Percentiles rank a stretch among this genome's conserved stretches.
Conservation (phyloP, 2,113 vertebrate genomes). For the Anseranas semipalmata region DNA sequence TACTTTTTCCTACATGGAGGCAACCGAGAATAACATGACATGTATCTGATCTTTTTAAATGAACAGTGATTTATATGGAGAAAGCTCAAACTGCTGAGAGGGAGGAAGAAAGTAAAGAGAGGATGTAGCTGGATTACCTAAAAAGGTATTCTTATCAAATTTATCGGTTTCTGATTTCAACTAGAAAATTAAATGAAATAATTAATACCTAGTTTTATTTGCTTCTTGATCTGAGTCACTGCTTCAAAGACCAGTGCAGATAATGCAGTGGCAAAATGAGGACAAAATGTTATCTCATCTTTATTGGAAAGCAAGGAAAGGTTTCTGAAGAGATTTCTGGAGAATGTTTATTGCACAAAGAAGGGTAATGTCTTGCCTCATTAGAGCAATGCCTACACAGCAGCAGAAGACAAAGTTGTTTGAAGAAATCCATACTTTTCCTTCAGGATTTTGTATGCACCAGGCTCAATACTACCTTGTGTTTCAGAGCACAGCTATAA, state of each 20-base stretch:
- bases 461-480: not conserved
- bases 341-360: not conserved
- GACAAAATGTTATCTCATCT: not conserved
- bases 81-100: slow-evolving; percentile 55
- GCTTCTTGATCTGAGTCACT: not conserved
- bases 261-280: not conserved
- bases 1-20: slow-evolving; percentile 14
- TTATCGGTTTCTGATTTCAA: slow-evolving; percentile 36
- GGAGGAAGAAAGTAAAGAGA: slow-evolving; percentile 16
- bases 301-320: not conserved
- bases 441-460: not conserved
- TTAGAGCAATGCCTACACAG: not conserved
- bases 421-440: not conserved
- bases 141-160: slow-evolving; percentile 48
- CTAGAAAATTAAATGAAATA: slow-evolving; percentile 35
- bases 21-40: slow-evolving; percentile 35
- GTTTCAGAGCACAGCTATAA: not conserved
- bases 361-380: not conserved
- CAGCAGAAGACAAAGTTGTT: not conserved
- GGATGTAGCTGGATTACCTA: slow-evolving; percentile 26
- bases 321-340: not conserved
- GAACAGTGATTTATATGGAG: slow-evolving; percentile 50
- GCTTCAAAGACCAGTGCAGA: not conserved
- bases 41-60: slow-evolving; percentile 51
- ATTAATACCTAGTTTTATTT: slow-evolving; percentile 16